Percentiles rank a stretch among this genome's conserved stretches.
Evolutionary conservation across 2,888 invertebrate genomes (phyloP).

Genomic region (Molanna angustata): DNA sequence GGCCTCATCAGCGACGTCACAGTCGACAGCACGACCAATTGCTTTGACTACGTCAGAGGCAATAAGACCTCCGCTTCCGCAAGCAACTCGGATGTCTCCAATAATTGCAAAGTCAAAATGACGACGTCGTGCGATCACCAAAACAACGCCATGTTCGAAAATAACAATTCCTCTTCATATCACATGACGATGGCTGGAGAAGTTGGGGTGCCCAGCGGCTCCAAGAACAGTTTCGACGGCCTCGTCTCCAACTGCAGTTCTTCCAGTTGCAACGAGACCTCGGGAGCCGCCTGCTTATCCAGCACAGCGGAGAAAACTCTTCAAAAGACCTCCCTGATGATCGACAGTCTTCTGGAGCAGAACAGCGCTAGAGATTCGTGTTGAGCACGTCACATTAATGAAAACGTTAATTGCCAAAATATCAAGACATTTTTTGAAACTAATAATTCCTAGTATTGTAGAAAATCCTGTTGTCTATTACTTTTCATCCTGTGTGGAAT

Average conservation of each 20-base stretch:
- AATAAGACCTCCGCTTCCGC: slow-evolving; percentile 10
- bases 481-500: too few species aligned
- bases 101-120: slow-evolving; percentile 32
- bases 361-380: slow-evolving; percentile 25
- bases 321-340: slow-evolving; percentile 49
- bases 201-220: slow-evolving; percentile 20
- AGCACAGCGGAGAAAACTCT: slow-evolving; percentile 44
- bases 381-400: too few species aligned
- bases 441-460: too few species aligned
- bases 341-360: slow-evolving; percentile 45
- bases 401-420: too few species aligned
- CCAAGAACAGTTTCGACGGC: slow-evolving; percentile 35
- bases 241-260: slow-evolving; percentile 39
- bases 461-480: too few species aligned
- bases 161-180: slow-evolving; percentile 45
- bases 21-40: slow-evolving; percentile 27
- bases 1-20: slow-evolving; percentile 27
- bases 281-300: slow-evolving; percentile 34
- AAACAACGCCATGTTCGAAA: slow-evolving; percentile 44
- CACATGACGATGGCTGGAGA: slow-evolving; percentile 45
- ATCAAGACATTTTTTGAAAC: too few species aligned
- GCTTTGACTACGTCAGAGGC: slow-evolving; percentile 27
- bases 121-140: slow-evolving; percentile 29
- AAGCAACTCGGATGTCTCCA: slow-evolving; percentile 19
- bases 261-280: slow-evolving; percentile 24